phyloP scores from a whole-genome alignment of 2,888 invertebrate genomes.

The Apamea monoglypha region DNA sequence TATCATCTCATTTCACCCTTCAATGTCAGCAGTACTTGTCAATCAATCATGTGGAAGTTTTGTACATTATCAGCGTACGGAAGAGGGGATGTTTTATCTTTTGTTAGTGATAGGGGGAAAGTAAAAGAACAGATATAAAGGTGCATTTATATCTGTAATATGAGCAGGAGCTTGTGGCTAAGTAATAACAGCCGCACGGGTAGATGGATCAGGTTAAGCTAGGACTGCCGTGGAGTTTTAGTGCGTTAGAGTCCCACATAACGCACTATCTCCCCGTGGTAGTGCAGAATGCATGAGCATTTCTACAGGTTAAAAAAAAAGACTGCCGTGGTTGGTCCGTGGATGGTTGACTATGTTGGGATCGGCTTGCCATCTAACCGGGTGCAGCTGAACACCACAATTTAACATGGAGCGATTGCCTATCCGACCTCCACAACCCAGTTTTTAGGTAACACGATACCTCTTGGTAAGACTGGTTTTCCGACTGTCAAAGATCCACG shows the following conservation, averaged over 20 bases:
- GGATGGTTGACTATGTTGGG: not conserved
- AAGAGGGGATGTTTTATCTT: conserved; percentile 33
- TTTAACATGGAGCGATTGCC: no score
- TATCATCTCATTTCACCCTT: conserved; percentile 66
- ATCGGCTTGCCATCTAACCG: no score
- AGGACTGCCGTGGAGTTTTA: no score
- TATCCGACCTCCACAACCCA: no score
- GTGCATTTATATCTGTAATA: not conserved
- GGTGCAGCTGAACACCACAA: no score
- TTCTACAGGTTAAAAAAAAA: no score
- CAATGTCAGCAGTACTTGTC: conserved; percentile 62
- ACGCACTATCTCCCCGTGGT: no score
- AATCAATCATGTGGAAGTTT: conserved; percentile 63
- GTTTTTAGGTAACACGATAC: no score
- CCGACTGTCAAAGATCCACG: not conserved
- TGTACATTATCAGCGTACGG: conserved; percentile 45
- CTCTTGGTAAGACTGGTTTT: not conserved
- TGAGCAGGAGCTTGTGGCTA: not conserved
- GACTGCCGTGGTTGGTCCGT: not conserved
- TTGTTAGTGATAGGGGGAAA: conserved; percentile 6
- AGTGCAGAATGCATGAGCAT: no score
- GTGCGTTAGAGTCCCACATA: no score
- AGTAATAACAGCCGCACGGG: not conserved
- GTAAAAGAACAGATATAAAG: not conserved
- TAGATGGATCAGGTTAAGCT: not conserved